Conservation (phyloP, 2,797 vertebrate genomes). For the Gambelia wislizenii region DNA sequence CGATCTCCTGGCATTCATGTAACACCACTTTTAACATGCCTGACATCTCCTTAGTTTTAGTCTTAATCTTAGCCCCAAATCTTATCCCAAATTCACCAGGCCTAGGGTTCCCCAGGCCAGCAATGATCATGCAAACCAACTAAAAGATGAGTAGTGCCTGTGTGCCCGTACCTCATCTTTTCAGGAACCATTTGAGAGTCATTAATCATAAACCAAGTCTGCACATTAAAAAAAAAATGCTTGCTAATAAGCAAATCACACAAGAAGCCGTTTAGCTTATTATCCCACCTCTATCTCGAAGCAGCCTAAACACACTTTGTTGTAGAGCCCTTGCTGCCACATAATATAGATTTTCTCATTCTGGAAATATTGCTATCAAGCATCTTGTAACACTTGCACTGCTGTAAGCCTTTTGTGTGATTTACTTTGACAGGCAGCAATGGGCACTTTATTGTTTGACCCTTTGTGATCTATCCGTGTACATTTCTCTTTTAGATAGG, state of each 20-base stretch:
- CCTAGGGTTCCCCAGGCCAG: not conserved
- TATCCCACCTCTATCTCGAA: slow-evolving; percentile 19
- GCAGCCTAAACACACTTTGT: slow-evolving; percentile 56
- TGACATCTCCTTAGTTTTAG: too few species aligned
- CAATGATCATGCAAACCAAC: not conserved
- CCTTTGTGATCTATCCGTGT: slow-evolving; percentile 55
- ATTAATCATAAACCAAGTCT: slow-evolving; percentile 2
- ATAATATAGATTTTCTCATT: slow-evolving; percentile 67
- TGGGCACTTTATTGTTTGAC: slow-evolving; percentile 75
- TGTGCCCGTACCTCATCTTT: not conserved
- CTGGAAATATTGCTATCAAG: slow-evolving; percentile 73
- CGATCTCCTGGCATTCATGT: too few species aligned
- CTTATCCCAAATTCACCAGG: too few species aligned
- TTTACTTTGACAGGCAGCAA: slow-evolving; percentile 71
- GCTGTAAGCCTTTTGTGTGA: slow-evolving; percentile 68
- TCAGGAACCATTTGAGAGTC: not conserved
- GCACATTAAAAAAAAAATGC: not conserved
- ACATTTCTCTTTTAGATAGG: slow-evolving; percentile 53
- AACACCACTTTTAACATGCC: too few species aligned
- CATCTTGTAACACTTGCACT: slow-evolving; percentile 60
- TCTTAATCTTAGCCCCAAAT: too few species aligned
- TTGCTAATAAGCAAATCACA: not conserved
- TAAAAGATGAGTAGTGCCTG: not conserved
- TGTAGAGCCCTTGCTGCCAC: slow-evolving; percentile 52
- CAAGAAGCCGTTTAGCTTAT: not conserved